Evolutionary conservation across 1,140 invertebrate genomes (phyloP).

Genomic region (Aphelinus certus): DNA sequence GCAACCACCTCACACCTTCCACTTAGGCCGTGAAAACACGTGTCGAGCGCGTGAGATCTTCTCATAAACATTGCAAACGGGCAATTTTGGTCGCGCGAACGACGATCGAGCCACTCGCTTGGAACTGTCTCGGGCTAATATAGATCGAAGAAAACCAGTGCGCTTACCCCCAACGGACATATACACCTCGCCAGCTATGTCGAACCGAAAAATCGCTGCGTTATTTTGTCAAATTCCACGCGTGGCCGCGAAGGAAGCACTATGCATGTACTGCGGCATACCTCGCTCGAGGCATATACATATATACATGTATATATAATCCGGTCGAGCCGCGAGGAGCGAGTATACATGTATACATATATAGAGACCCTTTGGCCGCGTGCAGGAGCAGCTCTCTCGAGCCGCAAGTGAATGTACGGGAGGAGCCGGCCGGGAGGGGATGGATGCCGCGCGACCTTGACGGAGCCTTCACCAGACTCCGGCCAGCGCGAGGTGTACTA

Average conservation of each 20-base stretch:
- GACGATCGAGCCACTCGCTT: no score
- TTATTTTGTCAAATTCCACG: not conserved
- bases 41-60: no score
- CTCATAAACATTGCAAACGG: no score
- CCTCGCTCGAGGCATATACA: not conserved
- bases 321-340: not conserved
- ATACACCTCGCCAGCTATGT: no score
- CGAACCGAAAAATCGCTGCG: no score
- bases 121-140: no score
- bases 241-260: not conserved
- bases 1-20: no score
- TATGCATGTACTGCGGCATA: not conserved
- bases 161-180: no score
- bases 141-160: no score
- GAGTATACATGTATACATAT: not conserved
- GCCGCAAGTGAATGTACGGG: slow-evolving; percentile 29
- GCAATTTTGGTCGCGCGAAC: no score
- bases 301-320: not conserved
- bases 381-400: no score
- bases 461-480: slow-evolving; percentile 38
- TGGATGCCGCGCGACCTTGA: slow-evolving; percentile 30
- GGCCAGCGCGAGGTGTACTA: slow-evolving; percentile 34
- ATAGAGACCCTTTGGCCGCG: not conserved
- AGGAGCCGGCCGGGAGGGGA: not conserved
- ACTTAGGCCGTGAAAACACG: no score